A percentile compares a stretch with the other conserved stretches of the same genome.
Conservation (phyloP, 2,888 invertebrate genomes). For the Hetaerina titia region DNA sequence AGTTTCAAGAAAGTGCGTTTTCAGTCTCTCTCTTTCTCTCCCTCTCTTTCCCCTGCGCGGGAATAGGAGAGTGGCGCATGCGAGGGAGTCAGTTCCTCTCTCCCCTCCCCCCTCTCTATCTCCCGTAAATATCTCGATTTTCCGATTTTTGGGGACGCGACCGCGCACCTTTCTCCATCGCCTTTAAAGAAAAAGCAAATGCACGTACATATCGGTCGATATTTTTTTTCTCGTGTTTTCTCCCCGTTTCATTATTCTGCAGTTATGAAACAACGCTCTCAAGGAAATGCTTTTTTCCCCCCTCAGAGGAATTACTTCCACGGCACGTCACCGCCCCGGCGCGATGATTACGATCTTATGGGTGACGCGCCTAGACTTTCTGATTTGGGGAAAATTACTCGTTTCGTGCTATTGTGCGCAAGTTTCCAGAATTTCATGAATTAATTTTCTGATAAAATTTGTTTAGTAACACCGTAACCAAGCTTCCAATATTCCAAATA, state of each 20-base stretch:
- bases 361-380: neutral
- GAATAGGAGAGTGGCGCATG: neutral
- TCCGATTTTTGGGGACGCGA: conserved; percentile 24
- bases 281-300: neutral
- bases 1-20: conserved; percentile 17
- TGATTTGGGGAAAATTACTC: neutral
- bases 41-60: too few species aligned
- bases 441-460: neutral
- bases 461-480: neutral
- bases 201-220: conserved; percentile 1
- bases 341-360: neutral
- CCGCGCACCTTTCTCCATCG: conserved; percentile 12
- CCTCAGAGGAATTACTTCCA: neutral
- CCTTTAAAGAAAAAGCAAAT: conserved; percentile 19
- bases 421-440: neutral
- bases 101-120: neutral
- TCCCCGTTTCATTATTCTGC: conserved; percentile 32
- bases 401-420: neutral
- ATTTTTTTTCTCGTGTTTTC: conserved; percentile 5
- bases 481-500: too few species aligned
- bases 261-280: neutral
- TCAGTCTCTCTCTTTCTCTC: neutral
- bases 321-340: neutral
- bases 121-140: conserved; percentile 13
- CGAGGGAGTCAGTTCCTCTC: neutral